Evolutionary conservation across 2,113 vertebrate species (phyloP), one percentile per base, ranked within the genome.

Genomic region (Thunnus maccoyii): DNA sequence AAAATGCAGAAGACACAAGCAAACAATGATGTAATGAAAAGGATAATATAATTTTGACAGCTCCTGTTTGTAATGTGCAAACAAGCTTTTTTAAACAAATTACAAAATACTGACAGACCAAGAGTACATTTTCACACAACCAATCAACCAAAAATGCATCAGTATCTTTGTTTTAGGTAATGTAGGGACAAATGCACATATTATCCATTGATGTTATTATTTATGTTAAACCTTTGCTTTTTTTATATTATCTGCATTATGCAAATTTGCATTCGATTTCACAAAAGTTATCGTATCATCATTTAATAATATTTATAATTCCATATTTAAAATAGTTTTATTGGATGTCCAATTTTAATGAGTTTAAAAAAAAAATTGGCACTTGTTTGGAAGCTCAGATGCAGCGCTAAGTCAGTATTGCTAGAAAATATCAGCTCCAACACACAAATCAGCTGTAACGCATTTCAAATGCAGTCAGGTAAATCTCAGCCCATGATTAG

Each of bases 401-500:
- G 50, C 25, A 27, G 18, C 46, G 16, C 36, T 9, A 20, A 54
- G n/a, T 16, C 44, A 61, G 44, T 52, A 68, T 65, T 74, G 60
- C 44, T 74, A 5, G 20, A 69, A 84, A 88, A 78, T 30, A 48
- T 76, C 64, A 79, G 30, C 61, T 68, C 66, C 44, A 18, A 75
- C 67, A 81, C 44, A 86, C 64, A 90, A 89, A 91, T 89, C 78
- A 83, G 76, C 76, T 66, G 73, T 60, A 70, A 81, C 73, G 66
- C 83, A 88, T 87, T 91, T 88, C 68, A 78, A 70, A 86, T 82
- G 76, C 84, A 90, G 78, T 91, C 91, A 92, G 91, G 92, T 93
- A 93, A 91, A 93, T 89, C 78, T 87, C 81, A 75, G 82, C 80
- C 70, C 77, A 75, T 89, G 92, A 92, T 92, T 91, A 91, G 91